Evolutionary conservation across 1,140 invertebrate genomes (phyloP), one percentile per base, ranked within the genome.

Genomic region (Chironomus tepperi): DNA sequence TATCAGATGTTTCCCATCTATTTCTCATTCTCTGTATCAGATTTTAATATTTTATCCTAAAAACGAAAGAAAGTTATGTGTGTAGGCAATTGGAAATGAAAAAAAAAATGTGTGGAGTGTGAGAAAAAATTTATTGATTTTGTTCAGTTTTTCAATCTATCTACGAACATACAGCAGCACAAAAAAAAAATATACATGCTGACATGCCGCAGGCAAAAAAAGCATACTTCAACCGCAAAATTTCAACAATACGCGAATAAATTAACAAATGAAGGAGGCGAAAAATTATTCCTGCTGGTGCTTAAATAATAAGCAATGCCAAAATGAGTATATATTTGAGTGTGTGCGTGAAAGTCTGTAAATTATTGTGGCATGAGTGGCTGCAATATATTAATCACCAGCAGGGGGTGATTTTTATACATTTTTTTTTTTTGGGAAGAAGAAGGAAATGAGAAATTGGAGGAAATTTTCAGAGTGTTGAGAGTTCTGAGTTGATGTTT

Each of bases 221-320:
- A 57, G 12, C n/a, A 12, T 57, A n/a, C 47, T 57, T n/a, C n/a
- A 57, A 57, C 47, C 47, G 47, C 47, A 57, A 57, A 57, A 57
- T n/a, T 57, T 57, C 47, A 57, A 57, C 47, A 57, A 57, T 57
- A n/a, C n/a, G 47, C 47, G 47, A 57, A 57, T 57, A 57, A 57
- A 57, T 57, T 57, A 57, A 57, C n/a, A 5, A 15, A 10, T 57
- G 47, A 57, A 57, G 47, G 12, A 57, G 12, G 47, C n/a, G n/a
- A 57, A 57, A 47, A 57, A 15, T 15, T 57, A n/a, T n/a, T 57
- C n/a, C 47, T 57, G 12, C 47, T 57, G 47, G 12, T 57, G 47
- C n/a, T n/a, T 57, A 15, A 12, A n/a, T 57, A 57, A n/a, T 47
- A 47, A 47, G 24, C 24, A 34, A 34, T 34, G 5, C 24, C 24